A percentile compares a stretch with the other conserved stretches of the same genome.
These are phyloP conservation scores for Calycopis cecrops DNA, from an alignment of 1,140 invertebrate species.

Conservation along the genomic window DNA sequence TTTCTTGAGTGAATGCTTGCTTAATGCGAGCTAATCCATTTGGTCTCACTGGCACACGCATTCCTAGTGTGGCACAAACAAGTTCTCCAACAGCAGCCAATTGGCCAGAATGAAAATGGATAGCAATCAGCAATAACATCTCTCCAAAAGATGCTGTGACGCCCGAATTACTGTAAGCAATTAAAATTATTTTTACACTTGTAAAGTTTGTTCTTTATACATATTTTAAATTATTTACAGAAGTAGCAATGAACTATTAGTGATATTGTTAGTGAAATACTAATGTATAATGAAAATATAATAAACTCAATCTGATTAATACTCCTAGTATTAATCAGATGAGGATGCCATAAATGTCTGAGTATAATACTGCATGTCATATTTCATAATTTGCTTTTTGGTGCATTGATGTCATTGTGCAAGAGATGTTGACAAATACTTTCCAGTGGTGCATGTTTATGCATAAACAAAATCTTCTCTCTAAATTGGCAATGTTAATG, in stretches of 20 bases:
- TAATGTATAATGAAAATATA: no score
- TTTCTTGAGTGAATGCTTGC: slow-evolving; percentile 96
- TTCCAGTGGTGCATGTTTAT: no score
- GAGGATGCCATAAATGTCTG: no score
- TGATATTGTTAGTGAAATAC: background rate
- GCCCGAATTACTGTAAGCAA: slow-evolving; percentile 78
- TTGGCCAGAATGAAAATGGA: slow-evolving; percentile 97
- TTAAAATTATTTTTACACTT: background rate
- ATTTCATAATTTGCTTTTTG: background rate
- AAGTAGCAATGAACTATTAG: background rate
- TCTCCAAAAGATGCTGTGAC: slow-evolving; percentile 94
- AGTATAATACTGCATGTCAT: no score
- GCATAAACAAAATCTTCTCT: no score
- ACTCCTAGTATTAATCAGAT: no score
- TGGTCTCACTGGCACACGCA: slow-evolving; percentile 94
- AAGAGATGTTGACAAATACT: no score
- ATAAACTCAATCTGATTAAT: no score
- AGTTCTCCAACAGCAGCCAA: slow-evolving; percentile 93
- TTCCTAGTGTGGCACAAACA: slow-evolving; percentile 94
- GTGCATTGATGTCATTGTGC: no score
- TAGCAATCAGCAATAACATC: slow-evolving; percentile 96
- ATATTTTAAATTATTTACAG: background rate
- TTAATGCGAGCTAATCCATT: slow-evolving; percentile 95
- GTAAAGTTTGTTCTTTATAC: background rate
- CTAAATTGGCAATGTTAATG: no score